These are phyloP conservation scores for Chaitophorus viminalis DNA, from an alignment of 2,888 invertebrate genomes.

Conservation along the genomic window DNA sequence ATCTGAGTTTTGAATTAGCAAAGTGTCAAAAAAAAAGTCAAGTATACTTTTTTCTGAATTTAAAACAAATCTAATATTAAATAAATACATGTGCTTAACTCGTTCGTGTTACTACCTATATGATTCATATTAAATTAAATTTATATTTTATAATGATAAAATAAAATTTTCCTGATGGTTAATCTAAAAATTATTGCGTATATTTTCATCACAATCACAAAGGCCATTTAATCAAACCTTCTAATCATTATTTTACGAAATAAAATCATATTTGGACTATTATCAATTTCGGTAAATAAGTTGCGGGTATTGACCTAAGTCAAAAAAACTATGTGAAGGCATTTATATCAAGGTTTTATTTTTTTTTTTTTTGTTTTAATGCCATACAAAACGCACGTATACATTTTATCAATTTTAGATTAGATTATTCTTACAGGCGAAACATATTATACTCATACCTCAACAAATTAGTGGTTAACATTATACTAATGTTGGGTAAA, in stretches of 20 bases:
- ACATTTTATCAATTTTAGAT: conserved; percentile 1
- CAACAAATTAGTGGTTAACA: conserved; percentile 28
- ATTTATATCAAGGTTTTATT: background rate
- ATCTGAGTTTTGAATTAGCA: background rate
- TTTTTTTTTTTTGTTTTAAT: too few relatives aligned
- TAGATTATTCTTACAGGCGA: background rate
- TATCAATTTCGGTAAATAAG: background rate
- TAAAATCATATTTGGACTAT: background rate
- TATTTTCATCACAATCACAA: background rate
- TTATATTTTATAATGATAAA: background rate
- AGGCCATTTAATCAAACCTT: background rate
- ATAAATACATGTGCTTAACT: background rate
- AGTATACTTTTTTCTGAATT: too few relatives aligned
- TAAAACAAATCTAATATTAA: background rate
- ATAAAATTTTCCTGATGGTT: background rate
- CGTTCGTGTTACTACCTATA: background rate
- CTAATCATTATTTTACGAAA: background rate
- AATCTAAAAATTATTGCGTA: background rate
- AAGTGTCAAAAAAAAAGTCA: background rate
- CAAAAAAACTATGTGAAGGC: conserved; percentile 18
- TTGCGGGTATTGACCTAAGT: conserved; percentile 50
- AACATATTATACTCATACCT: conserved; percentile 22
- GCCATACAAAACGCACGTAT: background rate
- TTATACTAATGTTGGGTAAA: background rate
- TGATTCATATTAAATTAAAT: background rate